A percentile compares a stretch with the other conserved stretches of the same genome.
These are phyloP conservation scores for Psittacula cyanocephala DNA, from an alignment of 2,113 vertebrate genomes.

Conservation along the genomic window DNA sequence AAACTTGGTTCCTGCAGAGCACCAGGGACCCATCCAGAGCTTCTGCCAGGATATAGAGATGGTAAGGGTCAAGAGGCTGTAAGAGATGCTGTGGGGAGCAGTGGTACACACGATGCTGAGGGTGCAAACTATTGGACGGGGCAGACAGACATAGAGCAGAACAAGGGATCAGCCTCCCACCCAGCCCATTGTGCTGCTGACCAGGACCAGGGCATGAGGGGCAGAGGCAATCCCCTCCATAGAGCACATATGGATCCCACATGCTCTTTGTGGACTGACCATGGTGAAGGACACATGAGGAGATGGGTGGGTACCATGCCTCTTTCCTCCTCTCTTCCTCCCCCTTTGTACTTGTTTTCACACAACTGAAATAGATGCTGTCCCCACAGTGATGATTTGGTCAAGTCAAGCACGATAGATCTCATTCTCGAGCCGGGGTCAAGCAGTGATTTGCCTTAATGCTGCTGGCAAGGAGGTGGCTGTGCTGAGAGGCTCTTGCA, in stretches of 20 bases:
- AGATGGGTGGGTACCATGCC: neutral
- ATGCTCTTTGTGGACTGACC: neutral
- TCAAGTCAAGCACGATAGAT: constrained; percentile 14
- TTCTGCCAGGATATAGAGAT: neutral
- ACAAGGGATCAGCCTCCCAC: neutral
- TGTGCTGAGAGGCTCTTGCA: neutral
- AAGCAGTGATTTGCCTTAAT: neutral
- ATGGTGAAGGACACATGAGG: fast-evolving
- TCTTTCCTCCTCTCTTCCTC: neutral
- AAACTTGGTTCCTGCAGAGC: neutral
- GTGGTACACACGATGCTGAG: fast-evolving
- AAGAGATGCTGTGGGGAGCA: neutral
- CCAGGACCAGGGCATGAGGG: neutral
- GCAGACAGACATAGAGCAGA: neutral
- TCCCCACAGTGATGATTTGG: neutral
- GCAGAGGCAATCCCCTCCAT: neutral
- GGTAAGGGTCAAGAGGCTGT: neutral
- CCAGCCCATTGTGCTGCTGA: neutral
- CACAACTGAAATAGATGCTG: neutral
- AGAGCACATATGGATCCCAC: neutral
- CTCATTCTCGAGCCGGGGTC: neutral
- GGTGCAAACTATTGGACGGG: neutral
- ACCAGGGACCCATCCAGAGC: neutral
- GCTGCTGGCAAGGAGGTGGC: neutral
- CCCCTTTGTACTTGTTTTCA: neutral